Evolutionary conservation across 2,113 vertebrate species (phyloP).

Genomic region (Albula glossodonta): DNA sequence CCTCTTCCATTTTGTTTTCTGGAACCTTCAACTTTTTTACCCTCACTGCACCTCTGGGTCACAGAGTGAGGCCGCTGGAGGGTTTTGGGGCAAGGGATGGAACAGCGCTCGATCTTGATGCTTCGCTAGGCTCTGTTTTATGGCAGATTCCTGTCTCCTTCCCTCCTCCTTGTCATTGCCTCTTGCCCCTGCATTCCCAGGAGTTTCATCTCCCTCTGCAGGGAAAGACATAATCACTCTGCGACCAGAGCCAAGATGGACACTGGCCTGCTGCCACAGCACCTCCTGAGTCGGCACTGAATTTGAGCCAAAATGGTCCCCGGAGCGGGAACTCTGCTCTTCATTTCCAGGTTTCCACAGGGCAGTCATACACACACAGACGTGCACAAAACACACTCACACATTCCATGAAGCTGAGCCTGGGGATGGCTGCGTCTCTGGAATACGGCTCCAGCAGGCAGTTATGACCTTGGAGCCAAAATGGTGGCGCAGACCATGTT

Average conservation of each 20-base stretch:
- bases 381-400: neutral
- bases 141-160: neutral
- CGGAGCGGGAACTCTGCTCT: neutral
- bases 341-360: slow-evolving; percentile 15
- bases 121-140: neutral
- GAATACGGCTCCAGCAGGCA: neutral
- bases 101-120: no score
- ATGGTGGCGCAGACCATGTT: slow-evolving; percentile 28
- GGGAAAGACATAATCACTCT: slow-evolving; percentile 14
- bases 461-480: slow-evolving; percentile 20
- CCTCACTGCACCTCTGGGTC: neutral
- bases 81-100: no score
- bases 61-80: neutral
- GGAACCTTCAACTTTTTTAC: neutral
- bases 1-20: neutral
- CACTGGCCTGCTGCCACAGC: slow-evolving; percentile 20
- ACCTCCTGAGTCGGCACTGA: neutral
- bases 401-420: neutral
- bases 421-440: neutral
- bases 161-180: neutral
- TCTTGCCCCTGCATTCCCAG: neutral
- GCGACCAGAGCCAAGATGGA: slow-evolving; percentile 30
- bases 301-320: slow-evolving; percentile 3
- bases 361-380: neutral
- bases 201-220: neutral